These are phyloP conservation scores for Mystacornis crossleyi DNA, from an alignment of 2,113 vertebrate genomes.

Conservation along the genomic window DNA sequence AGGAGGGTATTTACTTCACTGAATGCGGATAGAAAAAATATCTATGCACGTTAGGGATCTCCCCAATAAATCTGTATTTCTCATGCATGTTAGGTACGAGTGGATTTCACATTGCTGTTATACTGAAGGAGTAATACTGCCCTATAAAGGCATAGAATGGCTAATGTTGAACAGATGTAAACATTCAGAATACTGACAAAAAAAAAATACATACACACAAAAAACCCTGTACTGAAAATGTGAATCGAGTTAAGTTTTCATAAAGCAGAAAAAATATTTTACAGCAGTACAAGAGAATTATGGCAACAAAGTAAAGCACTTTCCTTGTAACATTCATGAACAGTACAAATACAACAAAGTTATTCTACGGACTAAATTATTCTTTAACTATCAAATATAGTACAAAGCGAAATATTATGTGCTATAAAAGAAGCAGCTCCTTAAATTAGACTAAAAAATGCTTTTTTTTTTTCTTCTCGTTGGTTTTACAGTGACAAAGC, in stretches of 20 bases:
- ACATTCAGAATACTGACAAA: conserved; percentile 83
- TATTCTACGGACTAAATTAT: conserved; percentile 79
- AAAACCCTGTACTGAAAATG: conserved; percentile 71
- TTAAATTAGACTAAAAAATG: conserved; percentile 81
- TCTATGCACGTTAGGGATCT: conserved; percentile 58
- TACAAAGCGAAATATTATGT: conserved; percentile 82
- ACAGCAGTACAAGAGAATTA: conserved; percentile 80
- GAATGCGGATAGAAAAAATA: conserved; percentile 64
- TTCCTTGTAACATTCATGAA: conserved; percentile 81
- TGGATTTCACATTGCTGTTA: conserved; percentile 78
- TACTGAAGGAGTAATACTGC: conserved; percentile 74
- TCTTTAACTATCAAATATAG: conserved; percentile 82
- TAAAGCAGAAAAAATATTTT: conserved; percentile 74
- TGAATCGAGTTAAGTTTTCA: conserved; percentile 60
- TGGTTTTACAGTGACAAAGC: conserved; percentile 77
- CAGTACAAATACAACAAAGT: conserved; percentile 80
- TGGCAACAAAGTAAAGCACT: conserved; percentile 84
- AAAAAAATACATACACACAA: conserved; percentile 30
- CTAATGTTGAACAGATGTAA: conserved; percentile 83
- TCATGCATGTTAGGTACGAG: conserved; percentile 67
- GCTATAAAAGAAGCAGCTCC: conserved; percentile 85
- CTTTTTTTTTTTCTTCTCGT: conserved; percentile 9
- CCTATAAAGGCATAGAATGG: conserved; percentile 80
- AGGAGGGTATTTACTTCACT: conserved; percentile 76
- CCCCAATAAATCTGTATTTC: conserved; percentile 51